Evolutionary conservation across 2,797 vertebrate genomes (phyloP), one percentile per base, ranked within the genome.

Genomic region (Thalassophryne amazonica): DNA sequence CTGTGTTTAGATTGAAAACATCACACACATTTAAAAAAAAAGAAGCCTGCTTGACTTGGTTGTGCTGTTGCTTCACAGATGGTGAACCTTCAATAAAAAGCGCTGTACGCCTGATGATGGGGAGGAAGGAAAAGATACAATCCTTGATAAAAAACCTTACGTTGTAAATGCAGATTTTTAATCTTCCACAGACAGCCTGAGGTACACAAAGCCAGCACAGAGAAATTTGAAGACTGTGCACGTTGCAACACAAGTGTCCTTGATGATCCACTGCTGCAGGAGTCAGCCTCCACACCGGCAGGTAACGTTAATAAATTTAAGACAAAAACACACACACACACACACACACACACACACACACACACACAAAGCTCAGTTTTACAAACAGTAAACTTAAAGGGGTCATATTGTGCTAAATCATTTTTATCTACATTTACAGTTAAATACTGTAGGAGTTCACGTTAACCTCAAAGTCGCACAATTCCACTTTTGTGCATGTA

Each of bases 241-340:
- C 65, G 71, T 24, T 77, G 85, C 48, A 57, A 42, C n/a, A 28
- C 51, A 16, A 43, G 62, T 3, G 31, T 56, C 22, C 58, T 8
- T 10, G 64, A 51, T 23, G 72, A 78, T 42, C 63, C 70, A 12
- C 24, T 16, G 41, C 60, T 72, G 55, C 81, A 33, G 45, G 65
- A 62, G 13, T 69, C 80, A 11, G 15, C 55, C 20, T 39, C 65
- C 39, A 36, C 62, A 13, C 17, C 61, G 24, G 45, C 81, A 65
- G 82, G 86, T 90, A 78, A 79, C 22, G 23, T n/a, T n/a, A n/a
- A n/a, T 13, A 18, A 24, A 10, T 33, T 30, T 9, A 25, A 13
- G 3, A 21, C 12, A 34, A 34, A 33, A 7, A 21, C 11, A 45
- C 35, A 29, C 14, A 16, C 10, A 8, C 7, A 41, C 7, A 42